These are phyloP conservation scores for Mechanitis mazaeus DNA, from an alignment of 2,888 invertebrate genomes.

Conservation along the genomic window DNA sequence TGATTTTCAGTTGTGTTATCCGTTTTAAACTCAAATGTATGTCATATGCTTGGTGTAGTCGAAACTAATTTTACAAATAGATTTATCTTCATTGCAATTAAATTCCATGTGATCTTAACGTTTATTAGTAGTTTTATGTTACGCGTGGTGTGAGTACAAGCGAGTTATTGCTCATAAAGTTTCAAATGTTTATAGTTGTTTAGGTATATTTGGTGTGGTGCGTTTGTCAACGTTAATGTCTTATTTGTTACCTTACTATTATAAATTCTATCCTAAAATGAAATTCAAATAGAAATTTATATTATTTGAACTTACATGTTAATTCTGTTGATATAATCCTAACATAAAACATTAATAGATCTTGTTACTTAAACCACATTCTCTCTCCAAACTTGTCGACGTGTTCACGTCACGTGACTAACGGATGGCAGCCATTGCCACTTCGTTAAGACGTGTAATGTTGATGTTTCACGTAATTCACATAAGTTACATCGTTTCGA, in stretches of 20 bases:
- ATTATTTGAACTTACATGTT: too few species aligned
- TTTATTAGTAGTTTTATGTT: slow-evolving; percentile 16
- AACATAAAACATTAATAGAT: too few species aligned
- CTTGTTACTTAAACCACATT: slow-evolving; percentile 11
- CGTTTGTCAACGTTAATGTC: background rate
- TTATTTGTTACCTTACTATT: background rate
- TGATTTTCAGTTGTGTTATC: too few species aligned
- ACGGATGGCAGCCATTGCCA: slow-evolving; percentile 24
- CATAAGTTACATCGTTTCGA: slow-evolving; percentile 26
- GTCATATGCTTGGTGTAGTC: background rate
- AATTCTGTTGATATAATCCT: too few species aligned
- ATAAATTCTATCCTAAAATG: too few species aligned
- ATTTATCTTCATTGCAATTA: slow-evolving; percentile 24
- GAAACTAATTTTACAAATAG: slow-evolving; percentile 2
- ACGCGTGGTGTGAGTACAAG: slow-evolving; percentile 10
- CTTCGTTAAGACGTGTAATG: slow-evolving; percentile 35
- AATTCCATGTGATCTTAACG: slow-evolving; percentile 21
- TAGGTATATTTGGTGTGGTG: slow-evolving; percentile 9
- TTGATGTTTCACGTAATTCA: slow-evolving; percentile 31
- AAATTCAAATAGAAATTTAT: too few species aligned
- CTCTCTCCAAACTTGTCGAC: slow-evolving; percentile 35
- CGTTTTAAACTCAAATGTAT: background rate
- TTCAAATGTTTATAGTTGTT: slow-evolving; percentile 16
- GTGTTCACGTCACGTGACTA: slow-evolving; percentile 49
- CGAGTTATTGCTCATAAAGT: slow-evolving; percentile 13